Evolutionary conservation across 2,888 invertebrate species (phyloP), one percentile per base, ranked within the genome.

Genomic region (Conops quadrifasciatus): DNA sequence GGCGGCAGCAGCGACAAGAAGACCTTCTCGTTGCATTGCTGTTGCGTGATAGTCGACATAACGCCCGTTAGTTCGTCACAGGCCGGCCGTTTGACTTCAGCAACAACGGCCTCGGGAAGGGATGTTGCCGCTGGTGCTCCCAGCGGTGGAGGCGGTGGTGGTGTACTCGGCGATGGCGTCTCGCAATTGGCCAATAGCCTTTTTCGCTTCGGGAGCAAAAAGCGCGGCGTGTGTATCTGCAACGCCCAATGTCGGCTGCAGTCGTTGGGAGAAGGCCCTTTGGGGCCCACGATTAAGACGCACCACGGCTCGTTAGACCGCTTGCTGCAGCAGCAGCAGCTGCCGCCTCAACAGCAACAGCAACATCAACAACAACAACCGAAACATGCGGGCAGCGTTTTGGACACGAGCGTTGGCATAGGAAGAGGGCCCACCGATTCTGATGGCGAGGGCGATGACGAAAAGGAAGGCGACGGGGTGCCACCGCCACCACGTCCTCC

Each of bases 1-100:
- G 80, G 80, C 80, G 80, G 81, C 80, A 81, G 78, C 77, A 82
- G 83, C 81, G 85, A 86, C 79, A 86, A 85, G 78, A 86, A 86
- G 79, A 81, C 86, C 83, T 84, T 86, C 83, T 85, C 85, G 82
- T 83, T 86, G 80, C 86, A 86, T 82, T 86, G 86, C 82, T 86
- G 86, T 85, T 86, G 86, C 84, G 86, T 86, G 84, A 85, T 86
- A 82, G 86, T 86, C 80, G 86, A 86, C 83, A 86, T 86, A 82
- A 86, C 86, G 79, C 86, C 86, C 79, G 86, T 85, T 78, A 64
- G 45, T 26, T 82, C 84, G 83, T 82, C 85, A 83, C 80, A 83
- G 83, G 80, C 84, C 83, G 82, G 82, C 82, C 84, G 83, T 78
- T 78, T 84, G 84, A 84, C 84, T 80, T 82, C 83, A 78, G 84